Conservation (phyloP, 2,113 vertebrate species). For the Abramis brama region DNA sequence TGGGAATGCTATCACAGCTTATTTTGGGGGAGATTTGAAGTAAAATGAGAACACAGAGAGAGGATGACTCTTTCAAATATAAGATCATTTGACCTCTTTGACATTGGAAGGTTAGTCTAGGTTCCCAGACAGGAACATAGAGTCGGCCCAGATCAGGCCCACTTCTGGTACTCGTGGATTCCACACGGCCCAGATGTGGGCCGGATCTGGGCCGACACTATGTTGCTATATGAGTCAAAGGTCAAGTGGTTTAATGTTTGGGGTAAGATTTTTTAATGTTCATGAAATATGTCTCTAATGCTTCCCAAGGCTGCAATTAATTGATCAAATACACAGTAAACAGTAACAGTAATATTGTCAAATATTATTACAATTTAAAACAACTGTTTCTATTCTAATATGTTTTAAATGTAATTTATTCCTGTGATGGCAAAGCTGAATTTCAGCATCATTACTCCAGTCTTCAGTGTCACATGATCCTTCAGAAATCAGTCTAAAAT, state of each 20-base stretch:
- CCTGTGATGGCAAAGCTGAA: background rate
- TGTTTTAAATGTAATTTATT: background rate
- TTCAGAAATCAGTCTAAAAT: background rate
- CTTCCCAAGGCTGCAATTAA: background rate
- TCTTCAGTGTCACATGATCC: background rate
- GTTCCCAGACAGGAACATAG: no score
- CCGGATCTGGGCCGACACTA: no score
- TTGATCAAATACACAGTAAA: background rate
- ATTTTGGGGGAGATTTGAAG: background rate
- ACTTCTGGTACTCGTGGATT: no score
- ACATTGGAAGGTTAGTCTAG: background rate
- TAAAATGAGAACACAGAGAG: background rate
- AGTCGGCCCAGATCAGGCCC: no score
- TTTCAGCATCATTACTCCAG: background rate
- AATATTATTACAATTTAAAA: background rate
- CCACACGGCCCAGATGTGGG: no score
- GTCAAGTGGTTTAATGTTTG: background rate
- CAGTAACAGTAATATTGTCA: background rate
- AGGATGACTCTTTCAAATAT: background rate
- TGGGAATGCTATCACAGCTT: background rate
- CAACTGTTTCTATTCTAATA: background rate
- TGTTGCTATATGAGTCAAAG: background rate
- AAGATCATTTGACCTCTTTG: background rate
- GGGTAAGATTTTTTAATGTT: background rate
- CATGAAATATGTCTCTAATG: background rate